These are phyloP conservation scores for Pagetopsis macropterus DNA, from an alignment of 2,797 vertebrate species.

Conservation along the genomic window DNA sequence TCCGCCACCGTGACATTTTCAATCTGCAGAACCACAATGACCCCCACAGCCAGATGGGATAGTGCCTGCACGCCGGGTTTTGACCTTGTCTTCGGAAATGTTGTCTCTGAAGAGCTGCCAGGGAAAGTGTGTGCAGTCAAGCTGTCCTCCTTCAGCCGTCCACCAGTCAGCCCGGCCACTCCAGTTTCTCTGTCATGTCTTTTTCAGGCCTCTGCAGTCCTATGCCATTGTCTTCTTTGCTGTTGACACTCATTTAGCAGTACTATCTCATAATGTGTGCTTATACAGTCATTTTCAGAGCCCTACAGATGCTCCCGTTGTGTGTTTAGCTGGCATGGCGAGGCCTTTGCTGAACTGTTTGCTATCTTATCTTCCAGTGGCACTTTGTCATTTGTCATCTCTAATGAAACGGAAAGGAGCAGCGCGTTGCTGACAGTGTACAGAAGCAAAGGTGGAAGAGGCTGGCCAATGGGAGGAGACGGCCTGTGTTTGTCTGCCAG, in stretches of 20 bases:
- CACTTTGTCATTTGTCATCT: slow-evolving; percentile 73
- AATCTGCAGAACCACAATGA: slow-evolving; percentile 58
- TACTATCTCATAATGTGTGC: slow-evolving; percentile 40
- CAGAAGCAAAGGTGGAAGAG: slow-evolving; percentile 50
- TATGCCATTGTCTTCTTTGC: slow-evolving; percentile 18
- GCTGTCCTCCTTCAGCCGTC: slow-evolving; percentile 61
- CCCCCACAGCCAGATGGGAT: slow-evolving; percentile 69
- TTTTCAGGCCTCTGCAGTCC: slow-evolving; percentile 62
- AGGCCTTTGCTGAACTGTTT: slow-evolving; percentile 51
- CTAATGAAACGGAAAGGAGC: slow-evolving; percentile 68
- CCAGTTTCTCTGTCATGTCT: slow-evolving; percentile 36
- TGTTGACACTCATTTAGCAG: slow-evolving; percentile 46
- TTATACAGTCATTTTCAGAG: slow-evolving; percentile 37
- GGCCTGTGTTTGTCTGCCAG: slow-evolving; percentile 56
- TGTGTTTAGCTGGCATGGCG: slow-evolving; percentile 57
- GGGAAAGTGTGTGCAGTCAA: slow-evolving; percentile 54
- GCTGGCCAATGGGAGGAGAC: slow-evolving; percentile 28
- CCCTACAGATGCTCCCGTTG: slow-evolving; percentile 54
- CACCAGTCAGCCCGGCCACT: slow-evolving; percentile 32
- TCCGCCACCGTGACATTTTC: slow-evolving; percentile 71
- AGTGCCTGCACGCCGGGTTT: slow-evolving; percentile 57
- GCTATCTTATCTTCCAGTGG: slow-evolving; percentile 65
- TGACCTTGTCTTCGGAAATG: slow-evolving; percentile 77
- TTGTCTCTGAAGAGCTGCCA: slow-evolving; percentile 70
- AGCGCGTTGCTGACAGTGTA: slow-evolving; percentile 51